phyloP scores from a whole-genome alignment of 1,140 invertebrate species.

The Cyclargus thomasi region DNA sequence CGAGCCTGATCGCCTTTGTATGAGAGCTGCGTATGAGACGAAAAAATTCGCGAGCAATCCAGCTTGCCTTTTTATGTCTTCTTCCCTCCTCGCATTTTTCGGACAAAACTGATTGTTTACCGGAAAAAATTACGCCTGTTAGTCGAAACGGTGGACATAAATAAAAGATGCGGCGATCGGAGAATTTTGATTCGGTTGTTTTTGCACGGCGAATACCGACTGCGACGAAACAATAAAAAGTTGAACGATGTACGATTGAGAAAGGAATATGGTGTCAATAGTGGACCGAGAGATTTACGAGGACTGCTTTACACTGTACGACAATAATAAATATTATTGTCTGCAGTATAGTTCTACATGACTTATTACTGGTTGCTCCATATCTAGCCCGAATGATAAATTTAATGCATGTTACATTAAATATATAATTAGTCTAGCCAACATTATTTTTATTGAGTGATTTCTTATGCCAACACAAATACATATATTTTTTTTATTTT shows the following conservation, averaged over 20 bases:
- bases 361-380: neutral
- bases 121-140: constrained; percentile 74
- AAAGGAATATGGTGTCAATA: constrained; percentile 60
- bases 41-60: constrained; percentile 51
- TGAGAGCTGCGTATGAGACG: constrained; percentile 41
- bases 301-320: constrained; percentile 34
- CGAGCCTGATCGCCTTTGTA: constrained; percentile 48
- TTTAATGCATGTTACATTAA: too few species aligned
- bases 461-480: too few species aligned
- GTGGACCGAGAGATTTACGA: constrained; percentile 47
- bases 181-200: constrained; percentile 72
- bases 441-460: too few species aligned
- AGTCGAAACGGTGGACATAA: constrained; percentile 62
- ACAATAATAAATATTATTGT: constrained; percentile 5
- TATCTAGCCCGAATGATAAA: too few species aligned
- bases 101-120: constrained; percentile 73
- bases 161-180: constrained; percentile 66
- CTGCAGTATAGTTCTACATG: neutral
- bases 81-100: constrained; percentile 69
- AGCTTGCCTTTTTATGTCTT: constrained; percentile 61
- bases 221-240: constrained; percentile 53
- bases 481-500: too few species aligned
- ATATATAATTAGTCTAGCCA: too few species aligned
- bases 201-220: constrained; percentile 52
- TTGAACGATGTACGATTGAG: constrained; percentile 59